phyloP scores from a whole-genome alignment of 1,140 invertebrate genomes.

The Pentalonia nigronervosa region DNA sequence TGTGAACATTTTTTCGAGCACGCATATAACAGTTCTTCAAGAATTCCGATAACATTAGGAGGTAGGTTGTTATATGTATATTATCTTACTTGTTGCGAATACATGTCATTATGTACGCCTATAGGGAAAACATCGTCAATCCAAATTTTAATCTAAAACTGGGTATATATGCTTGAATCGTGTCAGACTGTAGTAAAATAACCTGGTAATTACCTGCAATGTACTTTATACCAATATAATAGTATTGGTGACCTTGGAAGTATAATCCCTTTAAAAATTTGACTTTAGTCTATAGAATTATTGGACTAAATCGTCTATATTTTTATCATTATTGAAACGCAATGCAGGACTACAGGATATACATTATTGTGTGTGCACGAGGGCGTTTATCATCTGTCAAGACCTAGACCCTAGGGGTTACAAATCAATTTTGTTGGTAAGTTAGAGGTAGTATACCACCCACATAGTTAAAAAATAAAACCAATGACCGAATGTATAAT shows the following conservation, averaged over 20 bases:
- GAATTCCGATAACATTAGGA: background rate
- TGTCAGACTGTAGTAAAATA: background rate
- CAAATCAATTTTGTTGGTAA: background rate
- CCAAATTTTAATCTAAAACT: background rate
- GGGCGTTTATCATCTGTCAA: no score
- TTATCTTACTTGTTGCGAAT: background rate
- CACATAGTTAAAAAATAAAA: no score
- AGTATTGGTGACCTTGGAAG: background rate
- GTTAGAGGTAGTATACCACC: no score
- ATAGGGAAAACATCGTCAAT: background rate
- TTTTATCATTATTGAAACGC: no score
- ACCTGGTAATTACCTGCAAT: background rate
- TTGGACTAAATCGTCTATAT: background rate
- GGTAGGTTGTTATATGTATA: no score
- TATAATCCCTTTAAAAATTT: background rate
- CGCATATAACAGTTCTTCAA: background rate
- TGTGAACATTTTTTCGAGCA: background rate
- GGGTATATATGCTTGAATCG: background rate
- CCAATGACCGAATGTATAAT: no score
- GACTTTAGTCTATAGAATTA: background rate
- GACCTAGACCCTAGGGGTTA: background rate
- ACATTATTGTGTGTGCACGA: background rate
- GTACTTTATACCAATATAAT: background rate
- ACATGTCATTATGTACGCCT: background rate
- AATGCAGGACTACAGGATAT: background rate